phyloP scores from a whole-genome alignment of 1,140 invertebrate genomes.

The Zaprionus nigranus region DNA sequence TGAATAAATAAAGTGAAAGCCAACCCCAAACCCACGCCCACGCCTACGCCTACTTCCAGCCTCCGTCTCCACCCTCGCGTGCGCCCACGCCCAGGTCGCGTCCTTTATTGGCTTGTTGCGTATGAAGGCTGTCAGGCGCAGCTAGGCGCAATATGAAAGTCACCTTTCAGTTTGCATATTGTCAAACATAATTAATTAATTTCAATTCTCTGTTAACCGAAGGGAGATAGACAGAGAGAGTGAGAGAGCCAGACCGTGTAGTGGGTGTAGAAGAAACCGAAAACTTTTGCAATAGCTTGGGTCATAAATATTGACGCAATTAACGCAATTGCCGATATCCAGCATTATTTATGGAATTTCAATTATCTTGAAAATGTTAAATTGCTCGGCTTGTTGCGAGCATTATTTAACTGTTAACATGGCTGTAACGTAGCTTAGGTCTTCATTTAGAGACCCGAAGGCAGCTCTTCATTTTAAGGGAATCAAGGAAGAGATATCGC shows the following conservation, averaged over 20 bases:
- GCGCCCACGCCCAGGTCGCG: background rate
- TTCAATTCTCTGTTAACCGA: slow-evolving; percentile 34
- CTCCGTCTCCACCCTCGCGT: no score
- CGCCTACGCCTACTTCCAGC: background rate
- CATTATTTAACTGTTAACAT: background rate
- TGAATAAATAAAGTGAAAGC: slow-evolving; percentile 1
- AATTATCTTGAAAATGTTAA: slow-evolving; percentile 25
- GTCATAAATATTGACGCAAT: slow-evolving; percentile 51
- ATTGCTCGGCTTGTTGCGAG: background rate
- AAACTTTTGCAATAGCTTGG: slow-evolving; percentile 32
- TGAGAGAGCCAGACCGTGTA: background rate
- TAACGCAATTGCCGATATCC: slow-evolving; percentile 54
- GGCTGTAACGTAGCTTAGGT: no score
- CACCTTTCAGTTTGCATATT: slow-evolving; percentile 48
- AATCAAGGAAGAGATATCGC: no score
- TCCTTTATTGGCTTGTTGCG: slow-evolving; percentile 64
- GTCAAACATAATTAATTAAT: slow-evolving; percentile 74
- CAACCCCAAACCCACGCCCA: background rate
- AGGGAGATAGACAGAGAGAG: background rate
- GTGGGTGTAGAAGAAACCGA: background rate
- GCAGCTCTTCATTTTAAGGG: no score
- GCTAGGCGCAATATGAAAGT: slow-evolving; percentile 44
- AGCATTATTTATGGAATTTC: slow-evolving; percentile 34
- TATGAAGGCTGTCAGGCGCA: slow-evolving; percentile 61
- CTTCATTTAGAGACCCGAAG: no score